phyloP scores from a whole-genome alignment of 2,113 vertebrate species.

The Poeciliopsis prolifica region DNA sequence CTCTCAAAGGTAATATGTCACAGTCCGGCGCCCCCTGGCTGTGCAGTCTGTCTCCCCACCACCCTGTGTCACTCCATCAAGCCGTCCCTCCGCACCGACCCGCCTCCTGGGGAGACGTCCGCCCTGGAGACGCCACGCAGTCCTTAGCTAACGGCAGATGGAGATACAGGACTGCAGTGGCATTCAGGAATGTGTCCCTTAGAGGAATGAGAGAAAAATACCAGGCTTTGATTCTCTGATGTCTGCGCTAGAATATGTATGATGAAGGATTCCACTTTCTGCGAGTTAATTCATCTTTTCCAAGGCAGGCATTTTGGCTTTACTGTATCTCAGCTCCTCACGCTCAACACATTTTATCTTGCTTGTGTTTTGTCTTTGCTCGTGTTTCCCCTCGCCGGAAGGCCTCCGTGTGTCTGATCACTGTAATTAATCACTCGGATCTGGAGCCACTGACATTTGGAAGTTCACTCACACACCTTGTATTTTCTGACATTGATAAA shows the following conservation, averaged over 20 bases:
- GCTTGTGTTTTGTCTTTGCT: slow-evolving; percentile 5
- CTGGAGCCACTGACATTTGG: slow-evolving; percentile 39
- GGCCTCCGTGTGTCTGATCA: slow-evolving; percentile 23
- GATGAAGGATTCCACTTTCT: slow-evolving; percentile 31
- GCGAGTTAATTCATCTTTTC: slow-evolving; percentile 19
- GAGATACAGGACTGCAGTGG: slow-evolving; percentile 41
- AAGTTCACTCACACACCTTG: slow-evolving; percentile 15
- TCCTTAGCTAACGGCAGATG: slow-evolving; percentile 66
- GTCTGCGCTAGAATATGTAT: slow-evolving; percentile 35
- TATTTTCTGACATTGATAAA: slow-evolving; percentile 29
- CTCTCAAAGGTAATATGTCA: slow-evolving; percentile 74
- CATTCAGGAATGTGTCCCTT: slow-evolving; percentile 4
- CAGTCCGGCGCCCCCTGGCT: slow-evolving; percentile 69
- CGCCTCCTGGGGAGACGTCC: slow-evolving; percentile 45
- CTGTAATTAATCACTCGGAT: slow-evolving; percentile 43
- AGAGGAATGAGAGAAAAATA: not conserved
- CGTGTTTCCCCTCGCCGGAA: not conserved
- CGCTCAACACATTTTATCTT: slow-evolving; percentile 13
- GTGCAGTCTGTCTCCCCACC: slow-evolving; percentile 59
- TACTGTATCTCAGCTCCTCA: slow-evolving; percentile 22
- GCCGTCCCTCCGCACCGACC: slow-evolving; percentile 54
- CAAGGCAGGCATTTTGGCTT: slow-evolving; percentile 21
- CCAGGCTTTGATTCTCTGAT: slow-evolving; percentile 16
- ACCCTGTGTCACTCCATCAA: slow-evolving; percentile 76
- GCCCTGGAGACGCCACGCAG: slow-evolving; percentile 51